Evolutionary conservation across 1,140 invertebrate species (phyloP).

Genomic region (Zaprionus gabonicus): DNA sequence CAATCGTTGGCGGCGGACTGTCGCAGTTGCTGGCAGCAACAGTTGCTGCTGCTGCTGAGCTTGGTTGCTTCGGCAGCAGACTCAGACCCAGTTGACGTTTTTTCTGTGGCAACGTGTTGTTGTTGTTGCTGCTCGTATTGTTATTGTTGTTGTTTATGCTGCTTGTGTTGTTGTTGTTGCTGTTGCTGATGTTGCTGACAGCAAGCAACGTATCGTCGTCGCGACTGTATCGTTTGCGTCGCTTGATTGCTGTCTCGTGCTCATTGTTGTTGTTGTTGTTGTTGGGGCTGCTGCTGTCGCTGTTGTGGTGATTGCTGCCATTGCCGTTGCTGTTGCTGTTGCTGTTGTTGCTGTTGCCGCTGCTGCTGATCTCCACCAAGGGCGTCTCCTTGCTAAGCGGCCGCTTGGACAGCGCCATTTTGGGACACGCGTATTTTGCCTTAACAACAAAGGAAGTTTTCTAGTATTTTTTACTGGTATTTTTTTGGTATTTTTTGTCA

Average conservation of each 20-base stretch:
- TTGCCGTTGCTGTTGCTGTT: slow-evolving; percentile 32
- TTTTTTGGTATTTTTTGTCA: slow-evolving; percentile 19
- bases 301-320: slow-evolving; percentile 30
- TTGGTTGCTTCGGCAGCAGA: slow-evolving; percentile 19
- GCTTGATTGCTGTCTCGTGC: slow-evolving; percentile 75
- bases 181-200: slow-evolving; percentile 54
- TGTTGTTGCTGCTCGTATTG: slow-evolving; percentile 46
- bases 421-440: slow-evolving; percentile 19
- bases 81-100: slow-evolving; percentile 85
- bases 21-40: slow-evolving; percentile 3
- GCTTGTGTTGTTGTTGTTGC: slow-evolving; percentile 48
- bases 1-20: slow-evolving; percentile 8
- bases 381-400: slow-evolving; percentile 81
- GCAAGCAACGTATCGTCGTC: slow-evolving; percentile 65
- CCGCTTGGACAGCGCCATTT: slow-evolving; percentile 82
- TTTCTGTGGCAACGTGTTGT: slow-evolving; percentile 86
- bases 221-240: slow-evolving; percentile 80
- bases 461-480: slow-evolving; percentile 16
- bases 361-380: slow-evolving; percentile 63
- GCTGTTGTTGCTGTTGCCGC: slow-evolving; percentile 6
- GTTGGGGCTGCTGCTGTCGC: slow-evolving; percentile 17
- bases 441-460: slow-evolving; percentile 45
- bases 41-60: slow-evolving; percentile 9
- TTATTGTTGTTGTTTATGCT: slow-evolving; percentile 57
- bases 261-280: slow-evolving; percentile 55